These are phyloP conservation scores for Acrobasis suavella DNA, from an alignment of 2,888 invertebrate species.

Conservation along the genomic window DNA sequence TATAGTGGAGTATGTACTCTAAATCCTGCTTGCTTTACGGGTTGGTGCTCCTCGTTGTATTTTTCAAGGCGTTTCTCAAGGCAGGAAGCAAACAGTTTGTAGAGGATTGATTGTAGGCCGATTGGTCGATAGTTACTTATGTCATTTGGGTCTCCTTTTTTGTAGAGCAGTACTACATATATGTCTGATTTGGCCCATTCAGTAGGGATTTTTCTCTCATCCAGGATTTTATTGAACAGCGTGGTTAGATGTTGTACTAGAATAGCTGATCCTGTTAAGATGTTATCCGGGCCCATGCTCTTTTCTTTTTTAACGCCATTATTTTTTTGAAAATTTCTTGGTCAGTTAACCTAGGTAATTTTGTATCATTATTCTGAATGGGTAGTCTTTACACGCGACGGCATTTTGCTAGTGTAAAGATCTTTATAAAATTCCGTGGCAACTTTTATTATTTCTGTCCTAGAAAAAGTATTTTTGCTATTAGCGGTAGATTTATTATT, in stretches of 20 bases:
- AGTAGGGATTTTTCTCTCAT: not conserved
- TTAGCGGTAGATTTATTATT: too few species aligned
- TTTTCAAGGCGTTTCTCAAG: not conserved
- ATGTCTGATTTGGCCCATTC: not conserved
- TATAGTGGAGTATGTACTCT: too few species aligned
- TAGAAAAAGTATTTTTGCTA: not conserved
- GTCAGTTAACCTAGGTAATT: too few species aligned
- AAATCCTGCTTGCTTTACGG: not conserved
- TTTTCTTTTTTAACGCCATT: too few species aligned
- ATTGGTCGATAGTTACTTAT: not conserved
- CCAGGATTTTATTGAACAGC: not conserved
- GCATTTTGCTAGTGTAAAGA: too few species aligned
- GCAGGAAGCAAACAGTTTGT: not conserved
- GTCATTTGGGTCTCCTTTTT: not conserved
- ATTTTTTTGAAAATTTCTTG: too few species aligned
- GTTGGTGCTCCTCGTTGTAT: not conserved
- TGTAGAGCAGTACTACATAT: not conserved
- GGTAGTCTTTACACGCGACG: too few species aligned
- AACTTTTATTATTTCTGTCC: too few species aligned
- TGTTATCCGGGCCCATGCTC: too few species aligned
- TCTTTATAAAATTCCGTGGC: too few species aligned
- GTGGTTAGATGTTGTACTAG: not conserved
- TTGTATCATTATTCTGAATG: too few species aligned
- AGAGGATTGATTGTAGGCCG: not conserved
- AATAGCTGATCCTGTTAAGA: too few species aligned